Evolutionary conservation across 2,888 invertebrate species (phyloP), one percentile per base, ranked within the genome.

Genomic region (Carterocephalus palaemon): DNA sequence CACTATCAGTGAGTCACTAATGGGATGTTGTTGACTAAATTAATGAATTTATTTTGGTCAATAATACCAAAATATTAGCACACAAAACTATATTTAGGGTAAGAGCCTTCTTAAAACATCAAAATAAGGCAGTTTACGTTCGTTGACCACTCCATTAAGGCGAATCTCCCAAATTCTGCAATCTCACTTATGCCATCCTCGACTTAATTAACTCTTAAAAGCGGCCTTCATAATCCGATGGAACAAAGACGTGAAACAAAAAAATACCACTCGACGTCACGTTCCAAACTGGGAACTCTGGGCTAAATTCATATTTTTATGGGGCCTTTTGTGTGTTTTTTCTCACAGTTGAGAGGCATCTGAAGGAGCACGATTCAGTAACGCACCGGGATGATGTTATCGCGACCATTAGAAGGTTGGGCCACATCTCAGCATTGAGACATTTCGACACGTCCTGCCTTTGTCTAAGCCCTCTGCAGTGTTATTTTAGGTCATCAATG

Each of bases 291-390:
- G 69, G 64, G 70, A 75, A 72, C 74, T 76, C 70, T 70, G 66
- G 71, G 78, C 73, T 4, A 80, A 79, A 81, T 73, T 79, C 78
- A 77, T 71, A 74, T 79, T 79, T 79, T 81, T 79, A 77, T 76
- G 65, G 60, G 54, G 62, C 53, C 79, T 77, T 82, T 85, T 83
- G 79, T 80, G 68, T 74, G 71, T 82, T 83, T 82, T 81, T 83
- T 86, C 84, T 85, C 83, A 84, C 81, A 84, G 81, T 72, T 75
- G 70, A 67, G 65, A 73, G 62, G 71, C 75, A 76, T 78, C 81
- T 78, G 76, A 75, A 72, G 79, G 68, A 79, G 84, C 84, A 83
- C 80, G 83, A 82, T 70, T 74, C 73, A 60, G 80, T 80, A 82
- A 80, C 76, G 81, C 78, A 81, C 79, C 73, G 72, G 67, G 54